Conservation (phyloP, 2,113 vertebrate species). For the Salminus brasiliensis region DNA sequence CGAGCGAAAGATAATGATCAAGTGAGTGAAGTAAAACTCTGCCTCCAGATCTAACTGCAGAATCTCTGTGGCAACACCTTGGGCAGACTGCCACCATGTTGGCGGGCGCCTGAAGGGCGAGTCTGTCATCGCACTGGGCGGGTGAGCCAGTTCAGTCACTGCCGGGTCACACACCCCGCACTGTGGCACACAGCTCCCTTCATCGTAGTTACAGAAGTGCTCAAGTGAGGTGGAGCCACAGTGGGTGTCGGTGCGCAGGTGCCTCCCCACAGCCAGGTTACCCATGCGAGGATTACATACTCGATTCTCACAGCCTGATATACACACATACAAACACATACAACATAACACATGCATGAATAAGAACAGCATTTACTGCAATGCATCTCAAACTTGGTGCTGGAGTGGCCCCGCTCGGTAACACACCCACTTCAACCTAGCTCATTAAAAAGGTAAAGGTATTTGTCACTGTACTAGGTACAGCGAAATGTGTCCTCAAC, state of each 20-base stretch:
- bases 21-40: conserved; percentile 94
- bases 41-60: conserved; percentile 91
- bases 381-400: too few species aligned
- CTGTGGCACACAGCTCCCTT: conserved; percentile 54
- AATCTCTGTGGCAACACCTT: conserved; percentile 76
- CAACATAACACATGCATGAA: neutral
- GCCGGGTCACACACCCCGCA: conserved; percentile 83
- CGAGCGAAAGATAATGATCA: conserved; percentile 94
- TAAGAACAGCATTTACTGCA: neutral
- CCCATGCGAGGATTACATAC: conserved; percentile 97
- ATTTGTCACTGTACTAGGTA: too few species aligned
- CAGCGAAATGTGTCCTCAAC: too few species aligned
- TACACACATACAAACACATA: conserved; percentile 10
- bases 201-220: conserved; percentile 82
- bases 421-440: too few species aligned
- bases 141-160: conserved; percentile 80
- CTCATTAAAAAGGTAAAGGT: too few species aligned
- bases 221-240: conserved; percentile 83
- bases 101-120: conserved; percentile 90
- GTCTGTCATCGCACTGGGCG: conserved; percentile 88
- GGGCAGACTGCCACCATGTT: conserved; percentile 96
- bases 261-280: conserved; percentile 87
- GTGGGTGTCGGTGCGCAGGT: conserved; percentile 82
- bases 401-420: too few species aligned
- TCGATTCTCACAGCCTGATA: conserved; percentile 76